Percentiles rank a stretch among this genome's conserved stretches.
phyloP scores from a whole-genome alignment of 1,140 invertebrate genomes.

The Drosophila tristis region DNA sequence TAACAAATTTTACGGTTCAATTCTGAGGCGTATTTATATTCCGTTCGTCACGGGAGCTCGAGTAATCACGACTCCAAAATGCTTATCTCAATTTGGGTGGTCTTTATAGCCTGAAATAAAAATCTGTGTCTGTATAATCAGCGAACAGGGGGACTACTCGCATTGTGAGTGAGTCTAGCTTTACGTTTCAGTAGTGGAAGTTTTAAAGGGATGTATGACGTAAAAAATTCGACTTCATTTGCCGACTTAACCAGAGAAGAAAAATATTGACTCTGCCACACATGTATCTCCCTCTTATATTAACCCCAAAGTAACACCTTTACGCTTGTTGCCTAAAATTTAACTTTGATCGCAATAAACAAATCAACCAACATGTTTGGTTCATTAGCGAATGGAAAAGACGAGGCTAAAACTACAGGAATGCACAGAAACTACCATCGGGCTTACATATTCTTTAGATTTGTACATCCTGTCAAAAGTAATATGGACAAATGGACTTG shows the following conservation, averaged over 20 bases:
- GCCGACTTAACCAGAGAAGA: not conserved
- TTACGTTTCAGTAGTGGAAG: slow-evolving; percentile 1
- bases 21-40: slow-evolving; percentile 9
- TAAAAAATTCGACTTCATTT: slow-evolving; percentile 4
- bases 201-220: slow-evolving; percentile 39
- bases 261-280: slow-evolving; percentile 12
- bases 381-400: slow-evolving; percentile 49
- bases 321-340: slow-evolving; percentile 54
- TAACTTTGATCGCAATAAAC: slow-evolving; percentile 47
- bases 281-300: not conserved
- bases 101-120: slow-evolving; percentile 41
- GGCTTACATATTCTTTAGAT: not conserved
- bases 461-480: slow-evolving; percentile 27
- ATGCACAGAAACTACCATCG: slow-evolving; percentile 8
- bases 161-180: slow-evolving; percentile 2
- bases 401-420: slow-evolving; percentile 29
- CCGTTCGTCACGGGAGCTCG: slow-evolving; percentile 16
- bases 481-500: slow-evolving; percentile 60
- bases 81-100: slow-evolving; percentile 31
- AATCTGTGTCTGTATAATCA: slow-evolving; percentile 15
- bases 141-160: too few relatives aligned
- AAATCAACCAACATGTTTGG: slow-evolving; percentile 49
- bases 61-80: slow-evolving; percentile 9
- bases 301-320: slow-evolving; percentile 14
- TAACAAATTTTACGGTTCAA: not conserved